Evolutionary conservation across 64 coral and sea anemone species (phyloP).

Genomic region (Hydrozoanthus tunicans): DNA sequence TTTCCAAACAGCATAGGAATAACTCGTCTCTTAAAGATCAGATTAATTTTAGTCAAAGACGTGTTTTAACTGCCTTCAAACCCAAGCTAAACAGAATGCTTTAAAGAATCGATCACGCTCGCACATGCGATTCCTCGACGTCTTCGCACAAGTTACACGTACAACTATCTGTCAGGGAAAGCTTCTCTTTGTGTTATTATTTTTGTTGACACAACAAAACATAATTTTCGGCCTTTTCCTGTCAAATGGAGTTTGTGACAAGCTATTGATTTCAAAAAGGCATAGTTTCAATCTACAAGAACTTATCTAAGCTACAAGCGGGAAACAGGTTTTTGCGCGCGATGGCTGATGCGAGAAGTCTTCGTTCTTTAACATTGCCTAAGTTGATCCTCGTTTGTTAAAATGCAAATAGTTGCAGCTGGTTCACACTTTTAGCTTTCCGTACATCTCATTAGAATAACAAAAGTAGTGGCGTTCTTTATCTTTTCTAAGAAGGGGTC

Average conservation of each 20-base stretch:
- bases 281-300: background rate
- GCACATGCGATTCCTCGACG: background rate
- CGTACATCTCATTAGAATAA: slow-evolving; percentile 78
- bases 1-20: background rate
- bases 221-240: slow-evolving; percentile 1
- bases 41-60: background rate
- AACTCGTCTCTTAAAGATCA: background rate
- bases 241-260: slow-evolving; percentile 11
- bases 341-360: background rate
- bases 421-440: slow-evolving; percentile 57
- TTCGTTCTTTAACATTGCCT: slow-evolving; percentile 2
- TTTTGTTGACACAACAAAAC: slow-evolving; percentile 39
- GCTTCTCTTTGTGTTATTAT: background rate
- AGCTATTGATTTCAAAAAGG: background rate
- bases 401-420: slow-evolving; percentile 86
- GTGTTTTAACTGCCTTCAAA: background rate
- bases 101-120: background rate
- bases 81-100: background rate
- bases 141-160: background rate
- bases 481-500: slow-evolving; percentile 42
- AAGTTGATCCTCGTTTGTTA: slow-evolving; percentile 75
- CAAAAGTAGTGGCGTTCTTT: slow-evolving; percentile 68
- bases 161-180: slow-evolving; percentile 13
- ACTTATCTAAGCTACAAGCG: background rate
- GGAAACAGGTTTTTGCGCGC: background rate